phyloP scores from a whole-genome alignment of 2,888 invertebrate genomes.

The Eudasyphora cyanicolor region DNA sequence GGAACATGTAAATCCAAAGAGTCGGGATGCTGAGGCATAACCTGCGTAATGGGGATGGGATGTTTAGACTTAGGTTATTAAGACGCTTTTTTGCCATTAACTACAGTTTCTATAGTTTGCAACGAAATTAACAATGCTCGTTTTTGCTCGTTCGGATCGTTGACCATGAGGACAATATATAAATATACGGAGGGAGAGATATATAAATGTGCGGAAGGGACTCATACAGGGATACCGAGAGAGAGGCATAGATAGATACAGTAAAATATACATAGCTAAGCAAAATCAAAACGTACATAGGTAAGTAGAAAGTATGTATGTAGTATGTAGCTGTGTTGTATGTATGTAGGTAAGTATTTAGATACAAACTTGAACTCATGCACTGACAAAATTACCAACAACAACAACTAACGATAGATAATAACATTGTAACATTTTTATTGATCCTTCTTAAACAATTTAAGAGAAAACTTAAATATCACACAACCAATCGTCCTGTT shows the following conservation, averaged over 20 bases:
- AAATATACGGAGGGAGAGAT: background rate
- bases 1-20: slow-evolving; percentile 77
- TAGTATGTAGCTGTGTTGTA: slow-evolving; percentile 3
- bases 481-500: slow-evolving; percentile 58
- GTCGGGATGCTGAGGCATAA: slow-evolving; percentile 70
- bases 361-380: slow-evolving; percentile 64
- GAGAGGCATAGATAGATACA: background rate
- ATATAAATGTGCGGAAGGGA: background rate
- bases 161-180: background rate
- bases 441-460: slow-evolving; percentile 52
- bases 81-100: slow-evolving; percentile 8
- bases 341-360: slow-evolving; percentile 8
- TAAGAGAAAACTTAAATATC: slow-evolving; percentile 62
- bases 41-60: slow-evolving; percentile 69
- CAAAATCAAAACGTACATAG: background rate
- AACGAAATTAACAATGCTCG: slow-evolving; percentile 27
- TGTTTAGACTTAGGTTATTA: slow-evolving; percentile 60
- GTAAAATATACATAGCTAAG: background rate
- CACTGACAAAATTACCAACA: slow-evolving; percentile 41
- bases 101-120: slow-evolving; percentile 5
- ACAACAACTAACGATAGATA: slow-evolving; percentile 15
- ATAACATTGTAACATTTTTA: slow-evolving; percentile 38
- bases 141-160: background rate
- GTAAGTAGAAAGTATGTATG: background rate
- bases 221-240: background rate